phyloP scores from a whole-genome alignment of 2,888 invertebrate species.

The Cantharis rustica region DNA sequence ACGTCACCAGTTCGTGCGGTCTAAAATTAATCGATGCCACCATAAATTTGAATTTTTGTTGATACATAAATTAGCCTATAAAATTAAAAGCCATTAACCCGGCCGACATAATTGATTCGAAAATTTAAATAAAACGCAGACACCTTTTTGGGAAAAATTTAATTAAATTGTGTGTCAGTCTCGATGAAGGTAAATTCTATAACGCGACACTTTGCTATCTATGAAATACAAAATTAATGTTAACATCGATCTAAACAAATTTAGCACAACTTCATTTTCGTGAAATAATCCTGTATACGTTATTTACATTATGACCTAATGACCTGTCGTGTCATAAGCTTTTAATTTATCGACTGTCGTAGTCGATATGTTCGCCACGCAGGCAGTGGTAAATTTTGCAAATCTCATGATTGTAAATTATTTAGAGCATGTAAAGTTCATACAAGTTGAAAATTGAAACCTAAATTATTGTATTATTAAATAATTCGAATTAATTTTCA shows the following conservation, averaged over 20 bases:
- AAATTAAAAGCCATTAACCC: background rate
- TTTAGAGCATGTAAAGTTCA: background rate
- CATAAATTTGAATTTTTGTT: background rate
- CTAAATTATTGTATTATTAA: background rate
- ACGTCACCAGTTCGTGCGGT: background rate
- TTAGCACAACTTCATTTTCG: background rate
- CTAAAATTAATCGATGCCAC: background rate
- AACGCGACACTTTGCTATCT: background rate
- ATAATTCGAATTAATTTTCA: background rate
- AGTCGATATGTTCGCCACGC: constrained; percentile 9
- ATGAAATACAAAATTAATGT: background rate
- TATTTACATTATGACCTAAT: constrained; percentile 21
- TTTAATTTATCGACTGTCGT: constrained; percentile 17
- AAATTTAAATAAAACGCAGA: background rate
- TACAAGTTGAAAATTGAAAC: background rate
- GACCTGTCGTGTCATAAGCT: constrained; percentile 16
- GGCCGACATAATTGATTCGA: background rate
- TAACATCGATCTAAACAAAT: constrained; percentile 3
- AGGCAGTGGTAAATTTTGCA: constrained; percentile 12
- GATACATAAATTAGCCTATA: background rate
- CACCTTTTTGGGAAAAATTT: background rate
- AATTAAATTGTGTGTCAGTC: background rate
- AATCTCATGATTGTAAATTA: constrained; percentile 2
- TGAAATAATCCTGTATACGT: constrained; percentile 10
- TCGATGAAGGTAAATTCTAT: background rate